Conservation (phyloP, 2,113 vertebrate genomes). For the Lasiurus borealis region DNA sequence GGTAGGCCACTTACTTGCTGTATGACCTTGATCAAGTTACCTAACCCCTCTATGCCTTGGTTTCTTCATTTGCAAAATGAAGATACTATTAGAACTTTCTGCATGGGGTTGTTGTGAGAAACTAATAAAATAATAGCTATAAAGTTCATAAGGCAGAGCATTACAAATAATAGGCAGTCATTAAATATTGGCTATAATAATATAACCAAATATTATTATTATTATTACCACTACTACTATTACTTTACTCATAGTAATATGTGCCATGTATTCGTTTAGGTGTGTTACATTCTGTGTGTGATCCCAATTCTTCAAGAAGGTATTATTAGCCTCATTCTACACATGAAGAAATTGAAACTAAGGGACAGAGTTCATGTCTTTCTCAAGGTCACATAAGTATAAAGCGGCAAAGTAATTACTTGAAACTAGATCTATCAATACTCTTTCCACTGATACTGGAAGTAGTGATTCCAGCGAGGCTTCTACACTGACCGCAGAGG, state of each 20-base stretch:
- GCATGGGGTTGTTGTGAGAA: background rate
- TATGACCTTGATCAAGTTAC: conserved; percentile 29
- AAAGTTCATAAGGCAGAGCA: conserved; percentile 12
- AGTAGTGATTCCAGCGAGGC: conserved; percentile 25
- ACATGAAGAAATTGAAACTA: conserved; percentile 54
- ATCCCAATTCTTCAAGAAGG: conserved; percentile 35
- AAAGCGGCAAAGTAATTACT: background rate
- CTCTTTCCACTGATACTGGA: conserved; percentile 44
- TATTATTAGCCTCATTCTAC: conserved; percentile 42
- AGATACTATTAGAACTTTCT: conserved; percentile 45
- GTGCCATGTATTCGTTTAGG: background rate
- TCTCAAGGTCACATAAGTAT: no score
- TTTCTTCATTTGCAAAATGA: conserved; percentile 52
- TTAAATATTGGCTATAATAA: conserved; percentile 47
- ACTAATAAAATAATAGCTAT: conserved; percentile 56
- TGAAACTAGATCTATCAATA: background rate
- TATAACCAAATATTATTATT: conserved; percentile 33
- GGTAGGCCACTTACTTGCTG: conserved; percentile 17
- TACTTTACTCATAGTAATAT: background rate
- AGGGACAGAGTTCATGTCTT: conserved; percentile 28
- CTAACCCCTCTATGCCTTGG: background rate
- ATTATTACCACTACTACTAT: background rate
- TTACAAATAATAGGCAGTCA: conserved; percentile 39
- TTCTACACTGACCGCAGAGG: conserved; percentile 5
- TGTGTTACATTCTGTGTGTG: conserved; percentile 20